Evolutionary conservation across 2,113 vertebrate genomes (phyloP), one percentile per base, ranked within the genome.

Genomic region (Myiagra hebetior): DNA sequence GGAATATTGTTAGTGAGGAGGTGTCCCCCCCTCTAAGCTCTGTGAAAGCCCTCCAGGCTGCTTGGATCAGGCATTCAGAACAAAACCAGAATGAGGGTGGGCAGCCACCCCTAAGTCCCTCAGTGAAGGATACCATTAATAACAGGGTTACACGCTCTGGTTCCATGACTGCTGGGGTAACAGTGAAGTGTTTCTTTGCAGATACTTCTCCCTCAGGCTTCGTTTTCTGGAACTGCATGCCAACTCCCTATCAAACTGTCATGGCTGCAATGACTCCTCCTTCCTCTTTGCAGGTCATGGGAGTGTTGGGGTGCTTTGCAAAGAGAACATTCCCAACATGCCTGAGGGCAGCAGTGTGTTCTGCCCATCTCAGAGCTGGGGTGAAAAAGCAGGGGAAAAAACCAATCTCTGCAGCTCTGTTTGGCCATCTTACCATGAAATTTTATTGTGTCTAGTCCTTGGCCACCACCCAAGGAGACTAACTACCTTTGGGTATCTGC

Each of bases 321-420:
- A 92, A 91, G 15, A 27, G 35, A 46, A n/a, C 23, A 7, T 67
- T 70, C 26, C 26, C 13, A 72, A 57, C 0, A 3, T 23, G 26
- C 6, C 17, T 68, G 28, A 50, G 13, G 53, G 33, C 26, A 69
- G 31, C 65, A 57, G 7, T 0, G 0, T 1, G 10, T 47, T 65
- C 56, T 80, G 24, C 7, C 5, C 46, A 22, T 39, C 10, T 37
- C 20, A 35, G 57, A 69, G 5, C 23, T 10, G 7, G 26, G 15
- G 10, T 6, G 20, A 4, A 44, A 60, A 85, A 77, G 2, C 8
- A 50, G 67, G 33, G 41, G 15, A 15, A 64, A 57, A 65, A 28
- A 3, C 15, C 7, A 22, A 30, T 30, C 6, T 64, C n/a, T 81
- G 20, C 44, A 8, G 30, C 15, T 85, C 31, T 84, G 5, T 60